A percentile compares a stretch with the other conserved stretches of the same genome.
Conservation (phyloP, 2,888 invertebrate genomes). For the Scaeva pyrastri region DNA sequence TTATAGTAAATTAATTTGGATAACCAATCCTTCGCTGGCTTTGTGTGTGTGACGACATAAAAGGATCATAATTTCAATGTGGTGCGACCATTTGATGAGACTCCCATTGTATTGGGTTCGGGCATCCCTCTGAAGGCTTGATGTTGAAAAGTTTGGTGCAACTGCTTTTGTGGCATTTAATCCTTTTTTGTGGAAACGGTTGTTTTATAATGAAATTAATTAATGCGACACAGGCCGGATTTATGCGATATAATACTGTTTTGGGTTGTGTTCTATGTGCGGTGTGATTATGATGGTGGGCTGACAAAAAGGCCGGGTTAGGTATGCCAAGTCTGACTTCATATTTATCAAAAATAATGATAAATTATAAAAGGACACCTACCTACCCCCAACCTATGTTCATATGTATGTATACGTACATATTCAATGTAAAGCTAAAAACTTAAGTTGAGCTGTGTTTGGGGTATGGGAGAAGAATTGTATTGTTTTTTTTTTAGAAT, state of each 20-base stretch:
- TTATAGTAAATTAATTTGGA: conserved; percentile 82
- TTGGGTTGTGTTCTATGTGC: conserved; percentile 46
- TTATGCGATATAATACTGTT: conserved; percentile 79
- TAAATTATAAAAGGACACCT: conserved; percentile 31
- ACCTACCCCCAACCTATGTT: too few relatives aligned
- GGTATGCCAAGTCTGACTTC: conserved; percentile 4
- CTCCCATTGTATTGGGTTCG: not conserved
- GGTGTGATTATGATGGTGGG: conserved; percentile 3
- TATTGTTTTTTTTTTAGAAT: conserved; percentile 8
- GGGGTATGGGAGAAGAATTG: not conserved
- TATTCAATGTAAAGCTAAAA: conserved; percentile 19
- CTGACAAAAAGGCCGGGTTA: not conserved
- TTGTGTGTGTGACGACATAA: conserved; percentile 44
- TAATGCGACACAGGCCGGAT: conserved; percentile 82
- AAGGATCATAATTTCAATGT: conserved; percentile 76
- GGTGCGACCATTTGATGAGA: conserved; percentile 71
- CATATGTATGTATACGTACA: too few relatives aligned
- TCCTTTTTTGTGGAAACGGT: conserved; percentile 80
- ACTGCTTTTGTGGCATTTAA: conserved; percentile 80
- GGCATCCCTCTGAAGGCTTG: conserved; percentile 63
- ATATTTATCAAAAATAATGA: conserved; percentile 44
- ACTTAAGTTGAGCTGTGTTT: not conserved
- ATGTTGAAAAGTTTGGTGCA: conserved; percentile 73
- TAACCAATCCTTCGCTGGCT: conserved; percentile 8
- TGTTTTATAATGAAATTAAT: conserved; percentile 80